Base-by-base conservation (phyloP, 2,888 invertebrate genomes). In the Archips crataeganus region DNA sequence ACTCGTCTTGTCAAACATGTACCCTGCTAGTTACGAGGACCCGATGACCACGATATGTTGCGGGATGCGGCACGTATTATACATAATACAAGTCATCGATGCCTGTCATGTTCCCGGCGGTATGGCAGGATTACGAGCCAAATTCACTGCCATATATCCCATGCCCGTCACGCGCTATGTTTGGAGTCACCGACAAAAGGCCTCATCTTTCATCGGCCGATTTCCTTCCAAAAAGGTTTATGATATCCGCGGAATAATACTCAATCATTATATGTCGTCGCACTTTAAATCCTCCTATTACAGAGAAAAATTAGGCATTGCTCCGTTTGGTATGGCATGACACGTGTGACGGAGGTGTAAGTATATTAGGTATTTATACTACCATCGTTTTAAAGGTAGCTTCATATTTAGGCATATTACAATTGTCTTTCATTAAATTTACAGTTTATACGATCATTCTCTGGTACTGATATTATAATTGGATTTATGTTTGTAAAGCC, bases 81-180 rank as follows among this genome's bases (percentile, higher is more conserved):
- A 64, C 64, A 65, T 74, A 74, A 70, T 65, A 74, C 74, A 70
- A 74, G 74, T 74, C 74, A 74, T 70, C 78, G 78, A 82, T 82
- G 79, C 84, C 78, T 76, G 81, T 81, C 82, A 81, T 83, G 83
- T 81, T 77, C 79, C 79, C 70, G 76, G 78, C 82, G 81, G 84
- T 86, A 85, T 79, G 79, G 77, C 79, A 75, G 82, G 85, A 84
- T 87, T 85, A 85, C 80, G 71, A 77, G 75, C 80, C 79, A 76
- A 81, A 80, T 79, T 81, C 80, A 80, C 78, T 79, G 51, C 80
- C 79, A 77, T 81, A 84, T 83, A 82, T 77, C 74, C 77, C 77
- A 90, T 86, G 86, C 90, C 77, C 75, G 85, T 87, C 92, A 90
- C 90, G 91, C 84, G 77, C 85, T 82, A 66, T 85, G 82, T 87